A percentile compares a stretch with the other conserved stretches of the same genome.
These are phyloP conservation scores for Drosophila pallidifrons DNA, from an alignment of 1,140 invertebrate genomes.

Conservation along the genomic window DNA sequence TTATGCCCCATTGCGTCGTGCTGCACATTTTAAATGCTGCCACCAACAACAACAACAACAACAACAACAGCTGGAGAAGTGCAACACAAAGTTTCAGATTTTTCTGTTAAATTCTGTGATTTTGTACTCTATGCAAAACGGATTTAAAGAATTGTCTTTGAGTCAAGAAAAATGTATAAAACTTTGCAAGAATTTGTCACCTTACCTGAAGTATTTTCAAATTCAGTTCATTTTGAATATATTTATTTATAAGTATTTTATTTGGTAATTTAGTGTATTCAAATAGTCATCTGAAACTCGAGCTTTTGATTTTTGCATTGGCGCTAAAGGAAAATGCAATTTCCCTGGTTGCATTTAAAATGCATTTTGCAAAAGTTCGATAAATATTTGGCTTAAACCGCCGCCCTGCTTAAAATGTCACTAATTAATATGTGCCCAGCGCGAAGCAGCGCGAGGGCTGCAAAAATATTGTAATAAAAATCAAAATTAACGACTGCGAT, in stretches of 20 bases:
- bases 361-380: slow-evolving; percentile 22
- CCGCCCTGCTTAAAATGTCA: slow-evolving; percentile 10
- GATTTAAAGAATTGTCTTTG: not conserved
- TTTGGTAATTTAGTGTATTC: not conserved
- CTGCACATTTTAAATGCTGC: slow-evolving; percentile 32
- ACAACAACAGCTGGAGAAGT: not conserved
- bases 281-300: not conserved
- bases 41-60: not conserved
- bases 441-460: not conserved
- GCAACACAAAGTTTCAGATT: not conserved
- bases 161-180: not conserved
- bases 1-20: slow-evolving; percentile 28
- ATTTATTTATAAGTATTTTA: too few species aligned
- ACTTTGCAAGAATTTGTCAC: too few species aligned
- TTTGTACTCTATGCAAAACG: not conserved
- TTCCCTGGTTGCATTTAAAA: slow-evolving; percentile 31
- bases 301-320: not conserved
- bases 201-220: too few species aligned
- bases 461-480: slow-evolving; percentile 2
- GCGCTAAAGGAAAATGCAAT: not conserved
- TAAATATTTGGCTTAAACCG: slow-evolving; percentile 33
- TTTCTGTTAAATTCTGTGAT: slow-evolving; percentile 1
- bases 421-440: slow-evolving; percentile 30
- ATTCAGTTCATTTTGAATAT: too few species aligned
- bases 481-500: slow-evolving; percentile 20